A percentile compares a stretch with the other conserved stretches of the same genome.
phyloP scores from a whole-genome alignment of 2,113 vertebrate species.

The Sapajus apella region DNA sequence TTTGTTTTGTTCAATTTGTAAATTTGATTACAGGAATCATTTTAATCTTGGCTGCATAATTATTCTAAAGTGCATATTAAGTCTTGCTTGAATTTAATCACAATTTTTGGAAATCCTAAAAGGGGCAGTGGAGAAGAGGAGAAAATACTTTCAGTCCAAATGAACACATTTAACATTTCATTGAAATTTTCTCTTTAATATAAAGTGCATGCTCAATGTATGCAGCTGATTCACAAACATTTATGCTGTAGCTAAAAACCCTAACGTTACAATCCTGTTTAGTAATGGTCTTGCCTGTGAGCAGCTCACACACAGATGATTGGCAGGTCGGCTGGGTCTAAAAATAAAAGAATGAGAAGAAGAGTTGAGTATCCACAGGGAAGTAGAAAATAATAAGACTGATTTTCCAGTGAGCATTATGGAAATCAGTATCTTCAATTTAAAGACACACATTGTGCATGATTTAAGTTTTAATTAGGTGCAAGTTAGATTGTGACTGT shows the following conservation, averaged over 20 bases:
- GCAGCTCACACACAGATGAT: slow-evolving; percentile 4
- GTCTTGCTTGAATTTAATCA: neutral
- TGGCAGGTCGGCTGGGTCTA: slow-evolving; percentile 20
- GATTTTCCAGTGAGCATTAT: slow-evolving; percentile 16
- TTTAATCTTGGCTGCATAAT: neutral
- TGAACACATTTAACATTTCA: neutral
- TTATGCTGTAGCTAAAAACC: neutral
- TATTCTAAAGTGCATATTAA: slow-evolving; percentile 10
- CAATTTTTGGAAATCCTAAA: neutral
- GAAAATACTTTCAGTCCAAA: neutral
- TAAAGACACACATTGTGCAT: neutral
- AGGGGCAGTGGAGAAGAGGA: neutral
- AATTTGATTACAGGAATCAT: neutral
- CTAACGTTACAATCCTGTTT: neutral
- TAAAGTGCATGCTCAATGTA: neutral
- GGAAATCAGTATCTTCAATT: neutral
- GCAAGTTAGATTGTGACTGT: neutral
- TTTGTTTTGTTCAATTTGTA: neutral
- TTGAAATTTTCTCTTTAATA: neutral
- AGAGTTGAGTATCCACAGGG: neutral
- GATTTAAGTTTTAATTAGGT: neutral
- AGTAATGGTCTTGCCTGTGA: neutral
- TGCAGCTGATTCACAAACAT: slow-evolving; percentile 44
- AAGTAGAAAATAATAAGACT: slow-evolving; percentile 34
- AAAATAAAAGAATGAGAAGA: slow-evolving; percentile 44